phyloP scores from a whole-genome alignment of 2,113 vertebrate species.

The Lophochroa leadbeateri region DNA sequence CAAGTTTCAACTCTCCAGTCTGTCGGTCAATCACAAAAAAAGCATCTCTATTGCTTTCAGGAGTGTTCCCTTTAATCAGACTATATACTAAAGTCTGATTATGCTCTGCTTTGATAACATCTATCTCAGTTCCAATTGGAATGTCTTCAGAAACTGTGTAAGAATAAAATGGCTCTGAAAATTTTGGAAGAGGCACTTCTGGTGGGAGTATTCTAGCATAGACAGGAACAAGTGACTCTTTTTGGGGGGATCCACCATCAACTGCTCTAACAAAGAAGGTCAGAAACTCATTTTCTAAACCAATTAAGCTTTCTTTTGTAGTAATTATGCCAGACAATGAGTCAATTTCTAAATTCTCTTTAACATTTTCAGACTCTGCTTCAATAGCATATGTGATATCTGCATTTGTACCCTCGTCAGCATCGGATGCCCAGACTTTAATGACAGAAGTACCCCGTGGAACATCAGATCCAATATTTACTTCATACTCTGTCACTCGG shows the following conservation, averaged over 20 bases:
- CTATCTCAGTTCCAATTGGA: slow-evolving; percentile 89
- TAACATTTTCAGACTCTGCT: slow-evolving; percentile 87
- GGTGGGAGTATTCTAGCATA: slow-evolving; percentile 88
- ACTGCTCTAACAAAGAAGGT: slow-evolving; percentile 90
- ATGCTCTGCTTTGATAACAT: slow-evolving; percentile 84
- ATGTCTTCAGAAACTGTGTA: slow-evolving; percentile 88
- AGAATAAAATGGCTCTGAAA: slow-evolving; percentile 90
- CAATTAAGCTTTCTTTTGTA: slow-evolving; percentile 95
- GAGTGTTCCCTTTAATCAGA: slow-evolving; percentile 87
- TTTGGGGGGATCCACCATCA: slow-evolving; percentile 87
- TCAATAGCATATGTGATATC: slow-evolving; percentile 90
- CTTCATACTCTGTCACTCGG: slow-evolving; percentile 87
- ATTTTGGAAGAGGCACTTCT: slow-evolving; percentile 85
- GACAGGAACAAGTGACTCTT: slow-evolving; percentile 86
- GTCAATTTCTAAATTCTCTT: slow-evolving; percentile 94
- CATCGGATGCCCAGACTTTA: slow-evolving; percentile 89
- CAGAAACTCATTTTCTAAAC: slow-evolving; percentile 91
- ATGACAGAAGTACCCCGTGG: slow-evolving; percentile 86
- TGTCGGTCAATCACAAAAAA: slow-evolving; percentile 89
- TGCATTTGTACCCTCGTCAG: slow-evolving; percentile 95
- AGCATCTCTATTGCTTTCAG: slow-evolving; percentile 91
- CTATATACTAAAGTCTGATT: slow-evolving; percentile 81
- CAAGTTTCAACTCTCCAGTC: slow-evolving; percentile 88
- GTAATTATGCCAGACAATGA: slow-evolving; percentile 84
- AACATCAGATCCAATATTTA: slow-evolving; percentile 84